Evolutionary conservation across 2,113 vertebrate species (phyloP), one percentile per base, ranked within the genome.

Genomic region (Crocuta crocuta): DNA sequence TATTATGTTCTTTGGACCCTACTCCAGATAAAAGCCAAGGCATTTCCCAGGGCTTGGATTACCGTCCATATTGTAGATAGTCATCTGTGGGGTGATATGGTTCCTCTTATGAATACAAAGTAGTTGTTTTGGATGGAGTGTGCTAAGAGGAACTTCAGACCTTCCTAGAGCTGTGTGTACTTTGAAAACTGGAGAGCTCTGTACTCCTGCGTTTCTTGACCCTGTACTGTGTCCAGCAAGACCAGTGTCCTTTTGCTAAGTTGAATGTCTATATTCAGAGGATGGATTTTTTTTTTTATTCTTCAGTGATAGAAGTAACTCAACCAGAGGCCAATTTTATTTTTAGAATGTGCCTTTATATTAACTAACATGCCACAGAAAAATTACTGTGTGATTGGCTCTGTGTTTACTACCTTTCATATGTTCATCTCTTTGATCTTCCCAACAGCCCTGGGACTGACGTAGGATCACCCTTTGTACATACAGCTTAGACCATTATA

Each of bases 11-110:
- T 94, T 88, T 91, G 94, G 97, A 53, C 23, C 26, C 74, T 84
- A 33, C 50, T 98, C 43, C 10, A 97, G 93, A 92, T 94, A 91
- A 93, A 96, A 95, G 50, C 74, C 31, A 35, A 73, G 50, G 70
- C 83, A 83, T 91, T 95, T 93, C 87, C 87, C 91, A 95, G 86
- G 93, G 58, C 43, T 97, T 97, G 86, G 83, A 66, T 97, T 95
- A 55, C 83, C 90, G 28, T 82, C 61, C 81, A 92, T 95, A 96
- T 89, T 58, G 68, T 79, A 96, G 91, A 89, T 95, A 92, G 63
- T 80, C 89, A 97, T 97, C 97, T 95, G 68, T 63, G 24, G 70
- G 23, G 68, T 33, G 66, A 80, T 74, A 76, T 6, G 8, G 48
- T 65, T 91, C n/a, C 87, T 89, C 43, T 93, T 88, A 43, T 74